Base-by-base conservation (phyloP, 92 coral and sea anemone genomes). In the Bergia puertoricense region DNA sequence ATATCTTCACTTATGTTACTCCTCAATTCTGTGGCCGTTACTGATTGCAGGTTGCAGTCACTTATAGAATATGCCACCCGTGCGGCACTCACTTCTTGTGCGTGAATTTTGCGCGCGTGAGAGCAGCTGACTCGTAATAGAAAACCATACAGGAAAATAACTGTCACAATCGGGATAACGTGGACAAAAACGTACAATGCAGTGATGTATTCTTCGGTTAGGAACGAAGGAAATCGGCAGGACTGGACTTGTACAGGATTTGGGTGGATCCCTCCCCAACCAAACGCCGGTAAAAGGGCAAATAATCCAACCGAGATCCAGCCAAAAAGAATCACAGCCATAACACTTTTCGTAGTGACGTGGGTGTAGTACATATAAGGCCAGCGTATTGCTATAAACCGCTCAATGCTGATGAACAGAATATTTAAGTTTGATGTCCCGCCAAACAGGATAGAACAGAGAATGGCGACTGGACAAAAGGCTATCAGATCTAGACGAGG, bases 371-470 rank as follows among this genome's bases (percentile, higher is more conserved):
- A 94, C 8, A 94, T 80, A 85, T 92, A 94, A 14, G 97, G 95
- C 79, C 89, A 92, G 13, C 88, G 89, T 44, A 94, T 90, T 15
- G 95, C 97, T 11, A 92, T 54, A 51, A 94, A 92, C 37, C 97
- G 79, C 65, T 94, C 95, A 22, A 94, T 73, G 82, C 97, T 94
- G 81, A 94, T 92, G 11, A 92, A 93, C 30, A 92, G 86, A 15
- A 94, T 92, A 45, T 82, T 94, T 30, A 92, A 51, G 82, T 92
- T 92, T 10, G 97, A 94, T 36, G 92, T 91, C n/a, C 97, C 92
- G 15, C 95, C 97, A 65, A 94, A 94, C 59, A 92, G 50, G 22
- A 91, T 94, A 6, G 95, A 91, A 20, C 78, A 43, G 6, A 94
- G 92, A 43, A 94, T 91, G 2, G 95, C 86, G 8, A 80, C 59